Conservation (phyloP, 2,113 vertebrate genomes). For the Aleadryas rufinucha region DNA sequence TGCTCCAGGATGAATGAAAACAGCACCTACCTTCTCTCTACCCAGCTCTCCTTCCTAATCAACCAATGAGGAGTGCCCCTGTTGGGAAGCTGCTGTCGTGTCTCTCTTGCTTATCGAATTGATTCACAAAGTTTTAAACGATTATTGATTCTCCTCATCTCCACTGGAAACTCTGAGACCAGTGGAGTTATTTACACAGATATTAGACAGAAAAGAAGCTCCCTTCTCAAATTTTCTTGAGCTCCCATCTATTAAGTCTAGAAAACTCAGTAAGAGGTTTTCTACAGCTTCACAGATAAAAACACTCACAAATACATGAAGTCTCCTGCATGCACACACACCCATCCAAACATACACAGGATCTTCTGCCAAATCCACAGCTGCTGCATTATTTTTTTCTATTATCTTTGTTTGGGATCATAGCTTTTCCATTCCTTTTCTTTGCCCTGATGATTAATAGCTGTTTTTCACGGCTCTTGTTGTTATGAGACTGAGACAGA, state of each 20-base stretch:
- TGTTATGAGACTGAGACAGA: neutral
- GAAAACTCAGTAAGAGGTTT: neutral
- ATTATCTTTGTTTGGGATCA: neutral
- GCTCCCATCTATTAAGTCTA: neutral
- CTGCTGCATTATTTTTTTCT: neutral
- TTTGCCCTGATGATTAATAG: neutral
- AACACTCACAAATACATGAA: neutral
- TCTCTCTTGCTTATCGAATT: conserved; percentile 16
- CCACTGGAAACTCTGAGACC: neutral
- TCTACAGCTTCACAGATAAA: neutral
- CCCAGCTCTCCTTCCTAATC: neutral
- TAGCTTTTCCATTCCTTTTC: neutral
- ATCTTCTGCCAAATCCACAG: neutral
- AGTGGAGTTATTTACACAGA: conserved; percentile 16
- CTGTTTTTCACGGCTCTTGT: neutral
- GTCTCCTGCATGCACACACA: neutral
- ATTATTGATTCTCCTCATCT: conserved; percentile 32
- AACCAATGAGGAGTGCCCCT: neutral
- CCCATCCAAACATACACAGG: neutral
- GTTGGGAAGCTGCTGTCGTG: neutral
- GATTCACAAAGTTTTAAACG: conserved; percentile 16
- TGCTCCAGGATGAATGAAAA: neutral
- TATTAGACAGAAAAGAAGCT: conserved; percentile 16
- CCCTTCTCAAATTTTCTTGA: neutral
- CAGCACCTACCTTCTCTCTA: neutral